Conservation (phyloP, 2,113 vertebrate genomes). For the Chinchilla lanigera region DNA sequence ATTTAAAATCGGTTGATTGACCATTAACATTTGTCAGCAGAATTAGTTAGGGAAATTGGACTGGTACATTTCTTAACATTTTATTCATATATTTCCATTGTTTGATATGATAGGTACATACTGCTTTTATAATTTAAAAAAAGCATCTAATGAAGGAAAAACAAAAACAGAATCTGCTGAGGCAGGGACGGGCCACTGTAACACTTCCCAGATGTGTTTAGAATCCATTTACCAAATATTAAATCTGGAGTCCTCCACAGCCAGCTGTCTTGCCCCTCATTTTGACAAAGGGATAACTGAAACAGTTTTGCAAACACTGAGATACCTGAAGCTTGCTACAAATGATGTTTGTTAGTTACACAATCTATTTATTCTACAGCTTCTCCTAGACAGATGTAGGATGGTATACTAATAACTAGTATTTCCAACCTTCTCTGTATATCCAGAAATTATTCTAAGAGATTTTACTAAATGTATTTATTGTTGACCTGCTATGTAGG, state of each 20-base stretch:
- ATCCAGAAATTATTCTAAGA: not conserved
- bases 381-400: not conserved
- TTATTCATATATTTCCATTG: not conserved
- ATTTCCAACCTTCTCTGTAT: rapidly evolving
- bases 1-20: not conserved
- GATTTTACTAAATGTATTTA: not conserved
- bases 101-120: not conserved
- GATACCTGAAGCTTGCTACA: not conserved
- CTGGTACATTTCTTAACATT: not conserved
- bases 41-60: not conserved
- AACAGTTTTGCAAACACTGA: not conserved
- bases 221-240: not conserved
- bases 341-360: not conserved
- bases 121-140: not conserved
- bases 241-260: not conserved
- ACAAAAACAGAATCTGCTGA: not conserved
- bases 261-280: not conserved
- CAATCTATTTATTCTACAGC: not conserved
- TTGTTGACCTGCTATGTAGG: not conserved
- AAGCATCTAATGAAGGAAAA: not conserved
- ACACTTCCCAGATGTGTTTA: not conserved
- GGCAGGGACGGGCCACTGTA: not conserved
- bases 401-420: not conserved
- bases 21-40: not conserved
- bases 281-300: not conserved